phyloP scores from a whole-genome alignment of 2,888 invertebrate species.

The Amiota minor region DNA sequence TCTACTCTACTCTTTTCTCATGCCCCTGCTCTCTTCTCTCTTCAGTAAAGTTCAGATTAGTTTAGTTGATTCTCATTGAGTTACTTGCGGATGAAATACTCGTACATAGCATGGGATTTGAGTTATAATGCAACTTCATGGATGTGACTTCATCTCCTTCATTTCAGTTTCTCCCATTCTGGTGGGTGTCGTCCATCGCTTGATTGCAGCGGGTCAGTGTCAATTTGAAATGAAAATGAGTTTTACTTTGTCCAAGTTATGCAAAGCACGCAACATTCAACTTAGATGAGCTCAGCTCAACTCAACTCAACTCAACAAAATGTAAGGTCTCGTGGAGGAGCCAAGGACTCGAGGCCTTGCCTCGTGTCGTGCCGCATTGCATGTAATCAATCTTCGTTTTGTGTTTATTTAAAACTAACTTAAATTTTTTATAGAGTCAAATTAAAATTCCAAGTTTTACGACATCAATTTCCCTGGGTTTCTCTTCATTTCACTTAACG shows the following conservation, averaged over 20 bases:
- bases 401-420: slow-evolving; percentile 35
- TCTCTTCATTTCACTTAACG: neutral
- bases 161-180: neutral
- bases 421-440: slow-evolving; percentile 30
- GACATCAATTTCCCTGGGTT: neutral
- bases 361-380: neutral
- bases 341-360: neutral
- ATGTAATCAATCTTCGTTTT: slow-evolving; percentile 28
- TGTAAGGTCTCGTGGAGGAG: neutral
- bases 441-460: slow-evolving; percentile 57
- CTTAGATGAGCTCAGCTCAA: neutral
- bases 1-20: neutral
- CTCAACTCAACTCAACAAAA: neutral
- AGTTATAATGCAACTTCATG: slow-evolving; percentile 45
- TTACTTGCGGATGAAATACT: slow-evolving; percentile 19
- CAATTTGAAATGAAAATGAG: slow-evolving; percentile 18
- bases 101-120: slow-evolving; percentile 20
- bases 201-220: slow-evolving; percentile 39
- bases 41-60: neutral
- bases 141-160: neutral
- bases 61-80: slow-evolving; percentile 3
- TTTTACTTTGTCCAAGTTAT: slow-evolving; percentile 19
- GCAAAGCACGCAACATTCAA: slow-evolving; percentile 24
- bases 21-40: neutral
- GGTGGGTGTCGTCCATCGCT: neutral